phyloP scores from a whole-genome alignment of 2,113 vertebrate species.

The Telmatochromis sp. region DNA sequence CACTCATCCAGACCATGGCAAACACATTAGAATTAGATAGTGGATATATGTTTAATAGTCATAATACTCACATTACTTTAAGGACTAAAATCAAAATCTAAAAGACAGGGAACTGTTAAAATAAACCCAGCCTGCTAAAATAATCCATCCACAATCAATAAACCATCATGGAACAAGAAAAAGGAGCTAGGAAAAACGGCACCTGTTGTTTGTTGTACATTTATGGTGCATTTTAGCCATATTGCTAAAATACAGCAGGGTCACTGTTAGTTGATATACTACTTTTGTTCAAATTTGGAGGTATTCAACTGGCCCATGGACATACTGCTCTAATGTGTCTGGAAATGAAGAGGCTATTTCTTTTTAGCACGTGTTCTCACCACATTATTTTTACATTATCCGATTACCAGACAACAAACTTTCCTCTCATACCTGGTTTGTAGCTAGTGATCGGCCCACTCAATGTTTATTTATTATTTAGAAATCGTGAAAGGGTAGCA shows the following conservation, averaged over 20 bases:
- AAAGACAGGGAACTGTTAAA: not conserved
- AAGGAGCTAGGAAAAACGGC: not conserved
- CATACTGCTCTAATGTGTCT: not conserved
- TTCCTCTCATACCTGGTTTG: not conserved
- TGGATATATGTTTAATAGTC: not conserved
- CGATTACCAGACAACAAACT: not conserved
- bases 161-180: not conserved
- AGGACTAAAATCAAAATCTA: not conserved
- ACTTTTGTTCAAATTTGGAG: not conserved
- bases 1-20: not conserved
- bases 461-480: not conserved
- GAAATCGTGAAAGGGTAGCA: not conserved
- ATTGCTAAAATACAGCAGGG: not conserved
- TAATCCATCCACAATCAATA: not conserved
- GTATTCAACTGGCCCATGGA: not conserved
- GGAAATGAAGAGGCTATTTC: not conserved
- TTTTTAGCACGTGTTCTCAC: not conserved
- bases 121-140: not conserved
- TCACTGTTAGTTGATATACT: not conserved
- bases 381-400: not conserved
- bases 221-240: not conserved
- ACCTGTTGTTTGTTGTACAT: not conserved
- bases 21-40: not conserved
- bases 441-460: not conserved
- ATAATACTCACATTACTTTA: not conserved